A percentile compares a stretch with the other conserved stretches of the same genome.
Conservation (phyloP, 2,888 invertebrate species). For the Agrilus mali region DNA sequence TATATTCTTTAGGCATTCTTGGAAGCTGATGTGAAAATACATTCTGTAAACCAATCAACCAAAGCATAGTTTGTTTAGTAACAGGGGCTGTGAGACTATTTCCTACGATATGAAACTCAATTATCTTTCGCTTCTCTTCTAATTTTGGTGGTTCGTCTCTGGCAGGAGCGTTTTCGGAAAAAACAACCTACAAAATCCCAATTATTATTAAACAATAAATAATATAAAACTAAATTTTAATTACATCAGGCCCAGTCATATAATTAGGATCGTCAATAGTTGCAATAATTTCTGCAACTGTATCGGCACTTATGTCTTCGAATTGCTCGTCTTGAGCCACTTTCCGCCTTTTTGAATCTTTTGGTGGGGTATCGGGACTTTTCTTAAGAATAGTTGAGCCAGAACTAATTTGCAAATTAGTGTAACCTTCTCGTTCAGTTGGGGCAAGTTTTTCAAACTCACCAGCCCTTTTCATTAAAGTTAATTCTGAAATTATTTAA, state of each 20-base stretch:
- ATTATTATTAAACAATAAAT: constrained; percentile 1
- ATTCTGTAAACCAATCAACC: constrained; percentile 86
- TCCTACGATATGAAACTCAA: constrained; percentile 88
- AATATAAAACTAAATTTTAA: constrained; percentile 13
- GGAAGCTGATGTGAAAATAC: constrained; percentile 93
- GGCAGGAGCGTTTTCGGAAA: constrained; percentile 66
- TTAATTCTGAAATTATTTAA: constrained; percentile 10
- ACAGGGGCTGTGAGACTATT: constrained; percentile 82
- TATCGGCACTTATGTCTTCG: constrained; percentile 66
- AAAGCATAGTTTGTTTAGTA: constrained; percentile 81
- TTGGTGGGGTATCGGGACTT: constrained; percentile 23
- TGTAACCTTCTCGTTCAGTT: constrained; percentile 55
- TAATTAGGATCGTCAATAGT: constrained; percentile 74
- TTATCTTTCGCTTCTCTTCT: constrained; percentile 79
- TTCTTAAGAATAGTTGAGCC: constrained; percentile 32
- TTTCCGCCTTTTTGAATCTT: constrained; percentile 32
- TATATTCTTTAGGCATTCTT: constrained; percentile 95
- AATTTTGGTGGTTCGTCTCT: constrained; percentile 84
- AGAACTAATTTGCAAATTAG: constrained; percentile 52
- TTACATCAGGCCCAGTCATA: constrained; percentile 70
- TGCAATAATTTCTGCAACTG: constrained; percentile 69
- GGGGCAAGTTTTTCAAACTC: constrained; percentile 56
- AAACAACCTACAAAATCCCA: constrained; percentile 43
- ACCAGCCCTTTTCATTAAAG: constrained; percentile 31
- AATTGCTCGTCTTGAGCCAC: constrained; percentile 36